Evolutionary conservation across 2,888 invertebrate genomes (phyloP).

Genomic region (Eucera pruinosa): DNA sequence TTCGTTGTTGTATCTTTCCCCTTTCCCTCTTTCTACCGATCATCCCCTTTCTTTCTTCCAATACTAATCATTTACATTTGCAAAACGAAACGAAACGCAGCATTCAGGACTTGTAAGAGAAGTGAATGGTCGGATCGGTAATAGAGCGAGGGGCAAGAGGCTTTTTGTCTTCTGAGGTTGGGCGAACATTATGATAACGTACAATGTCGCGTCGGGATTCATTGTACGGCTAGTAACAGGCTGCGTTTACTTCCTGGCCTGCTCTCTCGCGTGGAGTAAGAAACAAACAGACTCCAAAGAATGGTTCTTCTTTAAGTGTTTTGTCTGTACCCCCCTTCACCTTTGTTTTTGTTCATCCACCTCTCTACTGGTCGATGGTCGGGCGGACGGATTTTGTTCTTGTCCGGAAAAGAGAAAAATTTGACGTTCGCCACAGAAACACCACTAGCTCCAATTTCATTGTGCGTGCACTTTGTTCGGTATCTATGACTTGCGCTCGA

Average conservation of each 20-base stretch:
- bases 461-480: not conserved
- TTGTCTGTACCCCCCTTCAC: constrained; percentile 25
- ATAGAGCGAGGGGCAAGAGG: not conserved
- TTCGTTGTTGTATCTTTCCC: not conserved
- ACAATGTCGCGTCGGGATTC: constrained; percentile 49
- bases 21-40: not conserved
- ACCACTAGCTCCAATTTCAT: constrained; percentile 24
- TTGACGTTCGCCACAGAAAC: constrained; percentile 20
- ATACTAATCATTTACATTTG: constrained; percentile 13
- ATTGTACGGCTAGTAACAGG: constrained; percentile 54
- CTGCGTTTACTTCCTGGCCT: constrained; percentile 47
- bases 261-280: constrained; percentile 30
- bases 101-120: not conserved
- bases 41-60: not conserved
- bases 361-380: constrained; percentile 11
- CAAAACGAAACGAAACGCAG: constrained; percentile 4
- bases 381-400: constrained; percentile 23
- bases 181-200: constrained; percentile 47
- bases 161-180: constrained; percentile 38
- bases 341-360: constrained; percentile 49
- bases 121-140: not conserved
- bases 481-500: constrained; percentile 14
- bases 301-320: constrained; percentile 57
- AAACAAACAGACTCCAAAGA: constrained; percentile 46
- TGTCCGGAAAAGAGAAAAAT: constrained; percentile 7